phyloP scores from a whole-genome alignment of 2,113 vertebrate species.

The Aleadryas rufinucha region DNA sequence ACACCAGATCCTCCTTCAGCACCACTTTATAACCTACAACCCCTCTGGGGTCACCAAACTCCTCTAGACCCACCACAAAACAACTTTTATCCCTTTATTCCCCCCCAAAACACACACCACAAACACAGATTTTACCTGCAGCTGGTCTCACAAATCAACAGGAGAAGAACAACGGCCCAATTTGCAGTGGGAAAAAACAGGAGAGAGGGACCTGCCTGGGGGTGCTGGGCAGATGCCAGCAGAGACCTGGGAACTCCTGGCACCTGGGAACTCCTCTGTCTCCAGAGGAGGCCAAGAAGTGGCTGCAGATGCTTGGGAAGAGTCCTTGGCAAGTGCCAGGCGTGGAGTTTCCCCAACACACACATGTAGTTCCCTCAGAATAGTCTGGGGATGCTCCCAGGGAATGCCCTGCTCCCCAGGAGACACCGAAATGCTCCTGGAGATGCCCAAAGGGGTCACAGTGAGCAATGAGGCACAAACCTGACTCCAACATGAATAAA shows the following conservation, averaged over 20 bases:
- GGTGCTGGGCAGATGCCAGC: not conserved
- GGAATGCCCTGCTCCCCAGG: not conserved
- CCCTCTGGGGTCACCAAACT: fast-evolving
- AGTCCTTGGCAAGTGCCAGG: not conserved
- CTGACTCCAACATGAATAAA: not conserved
- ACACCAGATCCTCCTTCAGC: fast-evolving
- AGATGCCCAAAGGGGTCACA: not conserved
- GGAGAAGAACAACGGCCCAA: not conserved
- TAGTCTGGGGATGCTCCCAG: not conserved
- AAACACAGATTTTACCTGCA: not conserved
- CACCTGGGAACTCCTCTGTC: not conserved
- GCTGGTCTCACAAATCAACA: not conserved
- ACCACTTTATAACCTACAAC: not conserved
- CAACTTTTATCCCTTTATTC: not conserved
- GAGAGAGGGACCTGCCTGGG: not conserved
- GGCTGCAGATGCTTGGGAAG: not conserved
- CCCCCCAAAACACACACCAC: fast-evolving
- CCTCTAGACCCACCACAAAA: not conserved
- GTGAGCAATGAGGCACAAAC: not conserved
- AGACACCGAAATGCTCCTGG: not conserved
- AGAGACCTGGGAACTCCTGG: not conserved
- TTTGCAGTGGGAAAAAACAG: not conserved
- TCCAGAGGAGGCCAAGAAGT: not conserved
- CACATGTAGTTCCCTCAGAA: fast-evolving
- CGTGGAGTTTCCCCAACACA: not conserved